A percentile compares a stretch with the other conserved stretches of the same genome.
These are phyloP conservation scores for Scaptomyza caliginosa DNA, from an alignment of 2,888 invertebrate genomes.

Conservation along the genomic window DNA sequence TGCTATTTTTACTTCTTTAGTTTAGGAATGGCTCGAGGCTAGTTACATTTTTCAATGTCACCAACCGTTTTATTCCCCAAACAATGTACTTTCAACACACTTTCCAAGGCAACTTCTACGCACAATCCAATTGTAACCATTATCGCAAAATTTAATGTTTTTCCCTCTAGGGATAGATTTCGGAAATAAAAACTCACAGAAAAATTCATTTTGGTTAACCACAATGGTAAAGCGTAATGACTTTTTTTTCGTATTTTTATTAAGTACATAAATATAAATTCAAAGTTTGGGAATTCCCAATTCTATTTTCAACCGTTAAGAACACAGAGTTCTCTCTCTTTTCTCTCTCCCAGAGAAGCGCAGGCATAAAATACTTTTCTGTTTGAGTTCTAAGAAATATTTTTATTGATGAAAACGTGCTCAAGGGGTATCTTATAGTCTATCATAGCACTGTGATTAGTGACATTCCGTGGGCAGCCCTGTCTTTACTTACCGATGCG, in stretches of 20 bases:
- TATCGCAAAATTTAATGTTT: constrained; percentile 37
- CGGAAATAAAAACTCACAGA: constrained; percentile 4
- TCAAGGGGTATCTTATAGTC: constrained; percentile 31
- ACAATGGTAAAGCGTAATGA: background rate
- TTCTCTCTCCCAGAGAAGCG: background rate
- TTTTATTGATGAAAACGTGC: background rate
- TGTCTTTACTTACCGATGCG: constrained; percentile 81
- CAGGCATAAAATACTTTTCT: background rate
- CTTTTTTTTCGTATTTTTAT: constrained; percentile 16
- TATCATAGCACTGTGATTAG: background rate
- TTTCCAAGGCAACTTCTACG: background rate
- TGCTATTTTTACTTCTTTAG: background rate
- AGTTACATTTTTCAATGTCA: constrained; percentile 7
- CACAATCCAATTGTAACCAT: constrained; percentile 21
- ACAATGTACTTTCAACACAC: background rate
- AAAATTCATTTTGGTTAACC: constrained; percentile 4
- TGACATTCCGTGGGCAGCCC: background rate
- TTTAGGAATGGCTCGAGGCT: background rate
- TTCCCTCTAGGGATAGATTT: constrained; percentile 31
- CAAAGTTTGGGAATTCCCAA: background rate
- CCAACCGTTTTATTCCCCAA: background rate
- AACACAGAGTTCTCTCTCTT: background rate
- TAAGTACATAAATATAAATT: constrained; percentile 6
- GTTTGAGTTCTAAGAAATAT: background rate
- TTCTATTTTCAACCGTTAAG: background rate